Conservation (phyloP, 2,113 vertebrate species). For the Cryptoleucopteryx plumbea region DNA sequence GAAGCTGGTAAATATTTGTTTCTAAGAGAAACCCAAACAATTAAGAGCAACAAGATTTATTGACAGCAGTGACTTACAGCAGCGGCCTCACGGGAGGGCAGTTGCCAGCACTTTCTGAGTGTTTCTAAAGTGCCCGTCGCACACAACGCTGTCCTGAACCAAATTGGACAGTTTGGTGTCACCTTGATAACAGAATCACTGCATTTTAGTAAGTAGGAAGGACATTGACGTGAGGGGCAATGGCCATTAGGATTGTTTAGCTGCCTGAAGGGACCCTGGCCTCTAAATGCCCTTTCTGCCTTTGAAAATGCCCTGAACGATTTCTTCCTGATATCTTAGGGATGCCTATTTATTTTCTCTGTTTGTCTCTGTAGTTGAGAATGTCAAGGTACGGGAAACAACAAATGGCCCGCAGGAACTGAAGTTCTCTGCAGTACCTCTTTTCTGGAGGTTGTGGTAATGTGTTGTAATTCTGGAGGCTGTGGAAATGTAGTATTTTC, state of each 20-base stretch:
- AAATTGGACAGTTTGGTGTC: not conserved
- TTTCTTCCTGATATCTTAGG: not conserved
- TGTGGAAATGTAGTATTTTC: not conserved
- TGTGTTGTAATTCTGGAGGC: not conserved
- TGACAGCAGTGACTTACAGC: not conserved
- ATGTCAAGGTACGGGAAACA: not conserved
- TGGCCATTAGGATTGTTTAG: not conserved
- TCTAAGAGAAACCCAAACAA: slow-evolving; percentile 25
- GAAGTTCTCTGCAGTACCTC: not conserved
- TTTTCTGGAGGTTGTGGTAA: not conserved
- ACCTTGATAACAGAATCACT: not conserved
- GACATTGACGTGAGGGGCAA: not conserved
- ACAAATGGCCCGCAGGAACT: not conserved
- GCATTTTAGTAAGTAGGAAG: not conserved
- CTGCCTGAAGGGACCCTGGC: not conserved
- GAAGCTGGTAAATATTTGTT: slow-evolving; percentile 36
- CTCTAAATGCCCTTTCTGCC: not conserved
- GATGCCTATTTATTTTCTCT: not conserved
- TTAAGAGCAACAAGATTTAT: not conserved
- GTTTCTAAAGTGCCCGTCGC: not conserved
- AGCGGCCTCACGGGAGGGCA: not conserved
- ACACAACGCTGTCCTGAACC: not conserved
- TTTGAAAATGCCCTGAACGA: not conserved
- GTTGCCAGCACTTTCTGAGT: not conserved
- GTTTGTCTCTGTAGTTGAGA: not conserved